Percentiles rank a stretch among this genome's conserved stretches.
Evolutionary conservation across 2,797 vertebrate genomes (phyloP).

Genomic region (Lithobates pipiens): DNA sequence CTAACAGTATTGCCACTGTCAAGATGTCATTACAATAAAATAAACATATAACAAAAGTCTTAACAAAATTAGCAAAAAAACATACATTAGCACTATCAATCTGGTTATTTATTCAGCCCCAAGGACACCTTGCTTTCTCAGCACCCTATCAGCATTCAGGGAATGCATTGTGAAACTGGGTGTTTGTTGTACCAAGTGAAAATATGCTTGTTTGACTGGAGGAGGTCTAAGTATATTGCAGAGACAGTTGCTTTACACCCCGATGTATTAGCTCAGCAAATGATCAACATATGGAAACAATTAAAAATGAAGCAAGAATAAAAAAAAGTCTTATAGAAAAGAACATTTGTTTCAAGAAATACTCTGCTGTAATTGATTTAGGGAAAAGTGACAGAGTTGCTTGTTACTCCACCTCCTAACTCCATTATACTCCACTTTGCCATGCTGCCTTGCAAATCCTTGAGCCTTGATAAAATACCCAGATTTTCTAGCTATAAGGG

Average conservation of each 20-base stretch:
- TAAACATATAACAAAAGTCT: not conserved
- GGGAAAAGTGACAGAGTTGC: too few species aligned
- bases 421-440: too few species aligned
- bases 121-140: not conserved
- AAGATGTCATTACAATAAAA: not conserved
- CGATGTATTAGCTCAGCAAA: not conserved
- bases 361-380: too few species aligned
- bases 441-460: too few species aligned
- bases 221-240: not conserved
- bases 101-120: not conserved
- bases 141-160: not conserved
- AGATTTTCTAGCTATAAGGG: too few species aligned
- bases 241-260: not conserved
- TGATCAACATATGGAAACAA: slow-evolving; percentile 1
- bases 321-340: not conserved
- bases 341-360: too few species aligned
- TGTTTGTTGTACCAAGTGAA: not conserved
- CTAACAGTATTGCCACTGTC: not conserved
- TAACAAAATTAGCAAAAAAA: not conserved
- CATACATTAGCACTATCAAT: slow-evolving; percentile 6
- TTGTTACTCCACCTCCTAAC: too few species aligned
- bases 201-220: not conserved
- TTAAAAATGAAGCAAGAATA: not conserved
- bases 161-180: not conserved
- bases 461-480: too few species aligned